Evolutionary conservation across 2,888 invertebrate genomes (phyloP).

Genomic region (Macaria liturata): DNA sequence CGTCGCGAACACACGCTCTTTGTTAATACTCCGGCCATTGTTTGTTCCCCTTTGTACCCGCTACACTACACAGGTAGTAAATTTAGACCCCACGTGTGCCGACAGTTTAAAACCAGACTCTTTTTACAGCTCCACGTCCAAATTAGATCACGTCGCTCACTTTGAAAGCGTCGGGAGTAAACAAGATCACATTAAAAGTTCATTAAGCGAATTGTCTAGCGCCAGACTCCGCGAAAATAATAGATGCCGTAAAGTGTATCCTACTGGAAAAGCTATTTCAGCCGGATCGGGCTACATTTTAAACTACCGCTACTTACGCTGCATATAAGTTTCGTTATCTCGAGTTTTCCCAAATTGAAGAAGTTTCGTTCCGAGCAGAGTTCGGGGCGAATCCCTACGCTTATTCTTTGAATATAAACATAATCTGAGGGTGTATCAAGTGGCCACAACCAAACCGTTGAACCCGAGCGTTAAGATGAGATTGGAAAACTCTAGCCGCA

Average conservation of each 20-base stretch:
- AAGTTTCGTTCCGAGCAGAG: slow-evolving; percentile 25
- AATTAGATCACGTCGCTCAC: slow-evolving; percentile 53
- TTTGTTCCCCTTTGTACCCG: slow-evolving; percentile 43
- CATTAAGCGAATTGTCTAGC: slow-evolving; percentile 17
- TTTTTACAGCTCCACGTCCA: slow-evolving; percentile 42
- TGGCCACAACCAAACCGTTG: slow-evolving; percentile 37
- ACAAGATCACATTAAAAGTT: slow-evolving; percentile 30
- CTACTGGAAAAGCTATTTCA: slow-evolving; percentile 1
- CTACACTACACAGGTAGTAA: slow-evolving; percentile 21
- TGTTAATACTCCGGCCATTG: slow-evolving; percentile 57
- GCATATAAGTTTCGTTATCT: slow-evolving; percentile 22
- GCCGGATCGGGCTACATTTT: slow-evolving; percentile 5
- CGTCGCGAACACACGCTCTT: slow-evolving; percentile 55
- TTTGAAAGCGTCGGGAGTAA: slow-evolving; percentile 34
- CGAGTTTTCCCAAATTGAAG: slow-evolving; percentile 31
- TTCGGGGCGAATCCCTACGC: slow-evolving; percentile 29
- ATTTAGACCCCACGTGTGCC: slow-evolving; percentile 34
- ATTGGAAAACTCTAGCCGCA: slow-evolving; percentile 54
- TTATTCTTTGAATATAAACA: slow-evolving; percentile 38
- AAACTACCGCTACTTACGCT: slow-evolving; percentile 13
- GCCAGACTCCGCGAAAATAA: slow-evolving; percentile 2
- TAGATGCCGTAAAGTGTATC: background rate
- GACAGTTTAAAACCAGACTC: slow-evolving; percentile 36
- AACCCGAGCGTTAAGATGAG: slow-evolving; percentile 37
- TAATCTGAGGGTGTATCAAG: slow-evolving; percentile 34